Evolutionary conservation across 2,888 invertebrate genomes (phyloP).

Genomic region (Tenthredo amoena): DNA sequence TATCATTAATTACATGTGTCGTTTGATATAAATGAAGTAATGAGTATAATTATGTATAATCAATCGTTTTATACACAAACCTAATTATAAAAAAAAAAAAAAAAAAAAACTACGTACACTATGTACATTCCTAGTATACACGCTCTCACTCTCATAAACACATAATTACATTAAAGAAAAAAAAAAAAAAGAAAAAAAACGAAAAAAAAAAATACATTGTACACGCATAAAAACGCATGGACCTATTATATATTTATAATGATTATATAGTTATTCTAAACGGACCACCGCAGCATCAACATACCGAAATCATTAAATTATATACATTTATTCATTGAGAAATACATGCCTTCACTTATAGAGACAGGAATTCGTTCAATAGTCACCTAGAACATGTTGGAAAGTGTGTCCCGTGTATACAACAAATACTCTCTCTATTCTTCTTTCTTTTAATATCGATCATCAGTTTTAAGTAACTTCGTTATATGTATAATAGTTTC

Average conservation of each 20-base stretch:
- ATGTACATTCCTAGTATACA: slow-evolving; percentile 76
- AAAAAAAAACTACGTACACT: slow-evolving; percentile 70
- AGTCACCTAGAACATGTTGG: slow-evolving; percentile 28
- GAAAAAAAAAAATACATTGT: slow-evolving; percentile 66
- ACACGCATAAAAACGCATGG: slow-evolving; percentile 69
- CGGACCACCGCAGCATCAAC: slow-evolving; percentile 71
- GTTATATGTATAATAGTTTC: background rate
- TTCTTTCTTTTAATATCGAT: background rate
- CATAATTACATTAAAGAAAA: slow-evolving; percentile 4
- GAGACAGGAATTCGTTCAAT: slow-evolving; percentile 42
- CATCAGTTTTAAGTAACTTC: background rate
- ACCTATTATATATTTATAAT: slow-evolving; percentile 74
- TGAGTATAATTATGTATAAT: slow-evolving; percentile 75
- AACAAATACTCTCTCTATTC: background rate
- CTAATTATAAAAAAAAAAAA: slow-evolving; percentile 69
- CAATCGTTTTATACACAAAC: slow-evolving; percentile 77
- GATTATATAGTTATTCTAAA: slow-evolving; percentile 72
- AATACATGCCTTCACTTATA: slow-evolving; percentile 38
- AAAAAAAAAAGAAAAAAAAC: slow-evolving; percentile 23
- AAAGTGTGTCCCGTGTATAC: slow-evolving; percentile 45
- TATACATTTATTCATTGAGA: slow-evolving; percentile 37
- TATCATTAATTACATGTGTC: slow-evolving; percentile 77
- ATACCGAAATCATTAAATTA: slow-evolving; percentile 64
- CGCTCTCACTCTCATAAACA: slow-evolving; percentile 72
- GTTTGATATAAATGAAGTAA: slow-evolving; percentile 74